A percentile compares a stretch with the other conserved stretches of the same genome.
These are phyloP conservation scores for Bagarius yarrelli DNA, from an alignment of 2,113 vertebrate genomes.

Conservation along the genomic window DNA sequence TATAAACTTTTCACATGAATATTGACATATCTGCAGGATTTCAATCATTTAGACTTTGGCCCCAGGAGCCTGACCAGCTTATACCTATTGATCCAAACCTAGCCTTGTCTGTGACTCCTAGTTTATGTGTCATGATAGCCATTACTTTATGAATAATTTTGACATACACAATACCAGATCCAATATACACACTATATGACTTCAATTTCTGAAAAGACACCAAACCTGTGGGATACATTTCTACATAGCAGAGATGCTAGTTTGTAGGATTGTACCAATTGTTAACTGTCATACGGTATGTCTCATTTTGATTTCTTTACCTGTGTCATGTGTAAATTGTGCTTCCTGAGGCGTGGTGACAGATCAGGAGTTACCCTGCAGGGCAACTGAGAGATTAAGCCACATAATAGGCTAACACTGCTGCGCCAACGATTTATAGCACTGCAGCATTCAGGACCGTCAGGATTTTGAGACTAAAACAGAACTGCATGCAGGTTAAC, in stretches of 20 bases:
- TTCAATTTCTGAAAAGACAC: conserved; percentile 25
- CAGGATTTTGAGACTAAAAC: conserved; percentile 50
- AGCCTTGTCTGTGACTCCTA: background rate
- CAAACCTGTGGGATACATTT: conserved; percentile 53
- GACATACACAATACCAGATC: background rate
- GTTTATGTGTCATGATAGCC: background rate
- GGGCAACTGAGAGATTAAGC: conserved; percentile 53
- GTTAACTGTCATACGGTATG: conserved; percentile 68
- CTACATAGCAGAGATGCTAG: conserved; percentile 67
- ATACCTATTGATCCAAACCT: background rate
- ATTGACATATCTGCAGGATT: background rate
- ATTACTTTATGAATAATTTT: background rate
- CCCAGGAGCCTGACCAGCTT: background rate
- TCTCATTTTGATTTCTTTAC: conserved; percentile 66
- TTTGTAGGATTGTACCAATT: conserved; percentile 69
- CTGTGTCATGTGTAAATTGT: conserved; percentile 78
- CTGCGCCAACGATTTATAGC: conserved; percentile 48
- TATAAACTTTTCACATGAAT: background rate
- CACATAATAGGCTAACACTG: conserved; percentile 53
- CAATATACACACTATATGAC: conserved; percentile 9
- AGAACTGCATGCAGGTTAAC: conserved; percentile 46
- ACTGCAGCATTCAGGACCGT: conserved; percentile 42
- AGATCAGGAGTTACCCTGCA: conserved; percentile 56
- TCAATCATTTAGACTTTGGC: background rate
- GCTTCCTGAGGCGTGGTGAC: conserved; percentile 72